phyloP scores from a whole-genome alignment of 2,113 vertebrate genomes.

The Prolemur simus region DNA sequence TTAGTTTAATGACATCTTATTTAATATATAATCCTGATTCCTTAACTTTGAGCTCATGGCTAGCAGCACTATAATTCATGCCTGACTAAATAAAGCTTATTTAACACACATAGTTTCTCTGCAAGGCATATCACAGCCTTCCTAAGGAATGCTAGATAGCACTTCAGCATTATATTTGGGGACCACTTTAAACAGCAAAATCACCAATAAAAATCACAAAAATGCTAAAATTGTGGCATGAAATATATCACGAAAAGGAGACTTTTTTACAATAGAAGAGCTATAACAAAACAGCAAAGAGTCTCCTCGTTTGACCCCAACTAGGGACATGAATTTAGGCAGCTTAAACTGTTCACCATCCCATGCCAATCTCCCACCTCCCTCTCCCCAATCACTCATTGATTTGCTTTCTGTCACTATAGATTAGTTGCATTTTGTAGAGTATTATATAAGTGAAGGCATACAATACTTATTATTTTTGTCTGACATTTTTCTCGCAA shows the following conservation, averaged over 20 bases:
- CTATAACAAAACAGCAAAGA: neutral
- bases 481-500: neutral
- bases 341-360: neutral
- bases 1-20: neutral
- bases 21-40: neutral
- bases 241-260: neutral
- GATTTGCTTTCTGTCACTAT: neutral
- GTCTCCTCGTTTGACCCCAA: neutral
- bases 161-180: neutral
- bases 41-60: neutral
- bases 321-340: neutral
- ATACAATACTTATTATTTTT: neutral
- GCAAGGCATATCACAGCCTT: neutral
- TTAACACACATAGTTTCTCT: neutral
- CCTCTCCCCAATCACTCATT: neutral
- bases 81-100: neutral
- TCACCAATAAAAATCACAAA: neutral
- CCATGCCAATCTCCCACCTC: neutral
- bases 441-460: neutral
- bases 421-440: neutral
- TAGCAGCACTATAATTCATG: neutral
- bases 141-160: neutral
- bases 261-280: neutral
- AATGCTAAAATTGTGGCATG: neutral
- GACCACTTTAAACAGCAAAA: neutral